Base-by-base conservation (phyloP, 2,113 vertebrate genomes). In the Xerus inauris region DNA sequence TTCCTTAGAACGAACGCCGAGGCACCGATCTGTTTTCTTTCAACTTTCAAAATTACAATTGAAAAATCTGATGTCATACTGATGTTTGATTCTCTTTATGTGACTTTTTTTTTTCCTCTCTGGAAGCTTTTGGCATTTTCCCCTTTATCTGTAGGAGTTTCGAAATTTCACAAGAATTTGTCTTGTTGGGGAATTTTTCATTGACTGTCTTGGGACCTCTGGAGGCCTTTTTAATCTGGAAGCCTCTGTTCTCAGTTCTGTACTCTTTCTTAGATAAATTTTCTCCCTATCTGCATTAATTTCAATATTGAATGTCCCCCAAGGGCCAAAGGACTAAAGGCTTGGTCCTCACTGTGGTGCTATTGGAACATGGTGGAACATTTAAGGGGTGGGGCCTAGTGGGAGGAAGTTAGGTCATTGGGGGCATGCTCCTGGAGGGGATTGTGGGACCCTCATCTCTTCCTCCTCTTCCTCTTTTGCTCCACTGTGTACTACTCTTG, bases 91-190 rank as follows among this genome's bases (percentile, higher is more conserved):
- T 28, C 54, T 57, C 54, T 30, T 51, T 62, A 22, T 64, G 8
- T 87, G 47, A 86, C 51, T 14, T 24, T n/a, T 5, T 38, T 57
- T 30, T 6, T 7, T 5, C 24, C 13, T 5, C 1, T 57, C 76
- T 73, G 88, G 71, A 94, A 90, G 54, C 49, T 59, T 93, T 85
- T 84, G 67, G 85, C 47, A 64, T 88, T 91, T 80, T 28, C 19
- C 19, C 30, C 49, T 82, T 49, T 76, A 38, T 28, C 62, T 49
- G 51, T 24, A 94, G 45, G 64, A 84, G 32, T 93, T 75, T 40
- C 14, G 20, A 75, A 80, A 67, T 88, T 85, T 62, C 38, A 49
- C 40, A 85, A 64, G 45, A 71, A 59, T 40, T 5, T 35, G 3
- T 87, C 24, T 64, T n/a, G 8, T 12, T 76, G 51, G 72, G 72